Conservation (phyloP, 2,113 vertebrate genomes). For the Forbesichthys papilliferus region DNA sequence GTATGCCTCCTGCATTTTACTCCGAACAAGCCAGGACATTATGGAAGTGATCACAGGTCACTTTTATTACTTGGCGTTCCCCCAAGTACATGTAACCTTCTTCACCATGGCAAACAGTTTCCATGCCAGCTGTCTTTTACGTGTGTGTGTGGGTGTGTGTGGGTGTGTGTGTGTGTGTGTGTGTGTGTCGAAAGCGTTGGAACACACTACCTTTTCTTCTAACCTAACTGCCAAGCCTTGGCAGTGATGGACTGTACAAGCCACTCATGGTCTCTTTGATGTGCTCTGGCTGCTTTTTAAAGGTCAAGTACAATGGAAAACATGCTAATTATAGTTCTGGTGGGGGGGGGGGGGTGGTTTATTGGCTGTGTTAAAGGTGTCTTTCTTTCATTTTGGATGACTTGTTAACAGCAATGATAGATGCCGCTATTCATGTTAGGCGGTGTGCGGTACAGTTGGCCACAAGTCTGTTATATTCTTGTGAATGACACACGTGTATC, state of each 20-base stretch:
- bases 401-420: slow-evolving; percentile 16
- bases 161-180: neutral
- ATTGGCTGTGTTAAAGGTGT: neutral
- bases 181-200: neutral
- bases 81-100: neutral
- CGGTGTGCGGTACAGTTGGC: too few relatives aligned
- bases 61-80: too few relatives aligned
- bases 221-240: neutral
- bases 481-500: neutral
- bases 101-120: slow-evolving; percentile 17
- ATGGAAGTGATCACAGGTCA: too few relatives aligned
- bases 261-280: neutral
- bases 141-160: neutral
- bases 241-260: slow-evolving; percentile 16
- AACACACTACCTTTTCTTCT: neutral
- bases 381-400: slow-evolving; percentile 5
- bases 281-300: slow-evolving; percentile 28
- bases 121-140: slow-evolving; percentile 38
- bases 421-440: too few relatives aligned
- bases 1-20: too few relatives aligned
- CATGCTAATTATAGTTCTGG: slow-evolving; percentile 17
- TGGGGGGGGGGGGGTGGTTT: slow-evolving; percentile 20
- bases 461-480: neutral
- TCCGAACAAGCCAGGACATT: too few relatives aligned
- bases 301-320: slow-evolving; percentile 49